Conservation (phyloP, 2,888 invertebrate genomes). For the Mycalesis mineus region DNA sequence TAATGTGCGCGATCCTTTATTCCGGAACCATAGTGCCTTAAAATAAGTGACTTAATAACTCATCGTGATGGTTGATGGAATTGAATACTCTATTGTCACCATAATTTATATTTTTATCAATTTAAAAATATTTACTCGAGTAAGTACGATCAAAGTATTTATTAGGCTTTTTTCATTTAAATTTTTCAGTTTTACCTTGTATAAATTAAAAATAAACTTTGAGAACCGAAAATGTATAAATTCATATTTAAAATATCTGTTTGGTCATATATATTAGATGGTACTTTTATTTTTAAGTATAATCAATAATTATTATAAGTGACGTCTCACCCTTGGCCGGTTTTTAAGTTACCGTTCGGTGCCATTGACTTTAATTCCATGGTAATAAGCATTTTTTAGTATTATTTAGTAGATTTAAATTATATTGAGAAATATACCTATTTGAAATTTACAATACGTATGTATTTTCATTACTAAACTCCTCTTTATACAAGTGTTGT, state of each 20-base stretch:
- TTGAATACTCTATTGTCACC: background rate
- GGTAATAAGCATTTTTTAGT: slow-evolving; percentile 42
- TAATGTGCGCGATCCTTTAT: background rate
- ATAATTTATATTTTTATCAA: too few species aligned
- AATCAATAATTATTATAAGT: background rate
- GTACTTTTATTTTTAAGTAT: background rate
- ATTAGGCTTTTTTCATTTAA: too few species aligned
- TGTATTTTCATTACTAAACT: background rate
- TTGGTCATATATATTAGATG: background rate
- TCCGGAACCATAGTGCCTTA: background rate
- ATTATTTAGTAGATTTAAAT: slow-evolving; percentile 23
- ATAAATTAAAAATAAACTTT: too few species aligned
- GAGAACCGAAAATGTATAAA: too few species aligned
- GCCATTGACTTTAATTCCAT: slow-evolving; percentile 44
- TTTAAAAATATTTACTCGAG: too few species aligned
- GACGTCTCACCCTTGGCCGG: slow-evolving; percentile 10
- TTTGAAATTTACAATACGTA: background rate
- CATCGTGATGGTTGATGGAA: background rate
- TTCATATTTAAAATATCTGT: background rate
- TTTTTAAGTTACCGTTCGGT: slow-evolving; percentile 35
- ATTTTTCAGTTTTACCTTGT: too few species aligned
- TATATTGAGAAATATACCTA: slow-evolving; percentile 9
- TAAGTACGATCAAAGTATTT: too few species aligned
- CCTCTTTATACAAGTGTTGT: background rate
- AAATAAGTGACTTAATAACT: background rate